Evolutionary conservation across 2,888 invertebrate species (phyloP).

Genomic region (Schizaphis graminum): DNA sequence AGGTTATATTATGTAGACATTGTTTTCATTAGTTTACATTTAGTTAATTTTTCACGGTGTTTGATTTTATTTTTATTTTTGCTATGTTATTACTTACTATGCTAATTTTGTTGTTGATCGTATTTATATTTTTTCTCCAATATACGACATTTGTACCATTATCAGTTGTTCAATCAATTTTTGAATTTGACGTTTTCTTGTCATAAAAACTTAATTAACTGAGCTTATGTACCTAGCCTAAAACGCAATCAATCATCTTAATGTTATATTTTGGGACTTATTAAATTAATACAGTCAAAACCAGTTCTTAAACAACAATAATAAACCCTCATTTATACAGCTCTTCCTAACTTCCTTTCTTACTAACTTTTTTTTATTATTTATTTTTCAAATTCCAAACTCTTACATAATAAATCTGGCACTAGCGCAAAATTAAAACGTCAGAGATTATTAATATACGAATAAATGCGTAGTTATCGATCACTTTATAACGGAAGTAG

Average conservation of each 20-base stretch:
- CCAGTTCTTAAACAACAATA: background rate
- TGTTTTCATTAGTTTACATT: background rate
- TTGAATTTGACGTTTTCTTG: background rate
- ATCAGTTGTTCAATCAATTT: background rate
- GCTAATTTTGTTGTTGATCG: background rate
- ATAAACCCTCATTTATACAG: background rate
- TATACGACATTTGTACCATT: background rate
- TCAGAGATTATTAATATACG: background rate
- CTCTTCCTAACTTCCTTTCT: background rate
- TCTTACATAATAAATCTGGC: background rate
- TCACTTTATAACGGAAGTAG: background rate
- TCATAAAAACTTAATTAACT: background rate
- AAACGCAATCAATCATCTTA: background rate
- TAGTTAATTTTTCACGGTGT: background rate
- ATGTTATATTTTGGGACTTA: background rate
- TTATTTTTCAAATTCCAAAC: background rate
- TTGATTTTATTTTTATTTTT: background rate
- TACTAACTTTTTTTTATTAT: background rate
- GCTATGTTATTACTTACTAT: background rate
- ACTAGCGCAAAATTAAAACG: background rate
- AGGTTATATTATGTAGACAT: background rate
- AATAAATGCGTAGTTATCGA: background rate
- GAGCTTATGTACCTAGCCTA: background rate
- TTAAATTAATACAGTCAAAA: background rate
- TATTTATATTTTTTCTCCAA: background rate